phyloP scores from a whole-genome alignment of 2,888 invertebrate genomes.

The Drosophila siamana region DNA sequence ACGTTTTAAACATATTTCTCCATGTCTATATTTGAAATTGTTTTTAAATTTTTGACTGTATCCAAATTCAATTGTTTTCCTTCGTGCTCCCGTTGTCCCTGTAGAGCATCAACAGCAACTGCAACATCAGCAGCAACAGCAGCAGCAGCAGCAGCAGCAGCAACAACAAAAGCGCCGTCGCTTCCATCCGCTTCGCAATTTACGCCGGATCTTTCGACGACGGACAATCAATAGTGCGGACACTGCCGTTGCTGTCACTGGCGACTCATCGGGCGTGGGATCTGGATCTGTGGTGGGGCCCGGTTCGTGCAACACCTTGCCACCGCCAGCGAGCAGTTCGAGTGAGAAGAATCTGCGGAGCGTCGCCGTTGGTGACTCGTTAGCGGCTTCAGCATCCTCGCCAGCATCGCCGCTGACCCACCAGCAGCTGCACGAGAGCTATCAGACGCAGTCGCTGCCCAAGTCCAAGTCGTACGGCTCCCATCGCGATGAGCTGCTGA shows the following conservation, averaged over 20 bases:
- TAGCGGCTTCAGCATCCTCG: slow-evolving; percentile 78
- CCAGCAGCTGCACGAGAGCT: slow-evolving; percentile 74
- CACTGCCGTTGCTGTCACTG: slow-evolving; percentile 40
- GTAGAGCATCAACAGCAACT: slow-evolving; percentile 84
- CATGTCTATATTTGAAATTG: slow-evolving; percentile 1
- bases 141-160: slow-evolving; percentile 82
- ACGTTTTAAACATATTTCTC: neutral
- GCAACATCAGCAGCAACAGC: slow-evolving; percentile 69
- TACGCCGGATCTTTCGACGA: slow-evolving; percentile 85
- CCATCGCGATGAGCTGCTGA: slow-evolving; percentile 75
- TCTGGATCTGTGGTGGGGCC: slow-evolving; percentile 27
- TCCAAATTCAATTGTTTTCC: slow-evolving; percentile 34
- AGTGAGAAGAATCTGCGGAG: slow-evolving; percentile 83
- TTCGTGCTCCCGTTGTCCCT: slow-evolving; percentile 18
- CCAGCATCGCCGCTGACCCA: slow-evolving; percentile 81
- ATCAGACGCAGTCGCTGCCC: slow-evolving; percentile 81
- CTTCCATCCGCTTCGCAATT: slow-evolving; percentile 85
- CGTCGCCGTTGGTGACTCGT: slow-evolving; percentile 51
- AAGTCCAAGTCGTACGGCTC: slow-evolving; percentile 78
- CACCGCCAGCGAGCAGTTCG: slow-evolving; percentile 65
- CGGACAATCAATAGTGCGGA: slow-evolving; percentile 84
- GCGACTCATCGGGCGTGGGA: slow-evolving; percentile 26
- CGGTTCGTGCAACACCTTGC: slow-evolving; percentile 66
- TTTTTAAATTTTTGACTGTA: slow-evolving; percentile 5
- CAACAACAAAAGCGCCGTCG: slow-evolving; percentile 85